Conservation (phyloP, 1,140 invertebrate species). For the Pseudomyrmex cubaensis region DNA sequence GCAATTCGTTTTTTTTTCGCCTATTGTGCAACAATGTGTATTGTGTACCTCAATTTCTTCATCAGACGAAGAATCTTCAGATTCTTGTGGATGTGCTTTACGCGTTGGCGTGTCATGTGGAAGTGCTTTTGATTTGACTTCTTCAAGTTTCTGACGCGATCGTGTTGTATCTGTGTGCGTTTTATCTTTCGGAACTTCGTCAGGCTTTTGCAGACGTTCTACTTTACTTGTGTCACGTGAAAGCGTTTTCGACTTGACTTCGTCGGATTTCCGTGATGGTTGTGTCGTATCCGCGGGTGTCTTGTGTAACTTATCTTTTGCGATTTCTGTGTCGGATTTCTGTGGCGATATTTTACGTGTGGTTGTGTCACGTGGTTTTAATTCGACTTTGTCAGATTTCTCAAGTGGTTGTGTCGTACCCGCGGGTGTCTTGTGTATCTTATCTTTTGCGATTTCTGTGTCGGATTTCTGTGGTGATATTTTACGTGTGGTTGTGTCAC, state of each 20-base stretch:
- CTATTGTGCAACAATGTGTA: neutral
- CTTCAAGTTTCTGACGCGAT: no score
- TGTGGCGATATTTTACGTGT: neutral
- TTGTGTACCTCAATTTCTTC: constrained; percentile 61
- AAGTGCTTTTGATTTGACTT: no score
- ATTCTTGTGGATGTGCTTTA: constrained; percentile 24
- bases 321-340: constrained; percentile 2
- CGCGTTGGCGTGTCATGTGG: neutral
- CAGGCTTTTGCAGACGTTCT: constrained; percentile 15
- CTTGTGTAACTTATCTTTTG: neutral
- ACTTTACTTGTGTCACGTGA: constrained; percentile 6
- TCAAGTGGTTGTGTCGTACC: neutral
- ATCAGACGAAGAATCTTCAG: neutral
- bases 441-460: neutral
- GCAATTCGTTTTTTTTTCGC: no score
- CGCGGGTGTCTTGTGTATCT: neutral
- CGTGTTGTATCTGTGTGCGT: no score
- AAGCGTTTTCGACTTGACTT: constrained; percentile 24
- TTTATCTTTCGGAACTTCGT: neutral
- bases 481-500: constrained; percentile 5
- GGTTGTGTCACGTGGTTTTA: neutral
- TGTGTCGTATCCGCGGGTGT: neutral
- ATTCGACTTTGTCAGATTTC: neutral
- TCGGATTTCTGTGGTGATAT: neutral
- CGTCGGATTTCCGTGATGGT: constrained; percentile 1